Evolutionary conservation across 2,888 invertebrate genomes (phyloP).

Genomic region (Nomada goodeniana): DNA sequence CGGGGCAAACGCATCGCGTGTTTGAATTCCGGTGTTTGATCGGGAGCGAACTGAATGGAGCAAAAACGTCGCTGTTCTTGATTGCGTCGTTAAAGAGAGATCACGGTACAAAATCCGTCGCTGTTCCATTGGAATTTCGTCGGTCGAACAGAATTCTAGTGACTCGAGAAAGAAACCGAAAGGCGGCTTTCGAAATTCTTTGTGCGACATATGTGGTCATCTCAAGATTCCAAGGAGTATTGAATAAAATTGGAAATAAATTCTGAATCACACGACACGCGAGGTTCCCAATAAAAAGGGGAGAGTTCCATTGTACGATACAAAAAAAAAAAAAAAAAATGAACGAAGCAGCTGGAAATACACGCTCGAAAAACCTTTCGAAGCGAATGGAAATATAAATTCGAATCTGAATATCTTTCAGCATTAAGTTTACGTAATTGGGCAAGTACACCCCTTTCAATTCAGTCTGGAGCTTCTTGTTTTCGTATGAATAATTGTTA

Average conservation of each 20-base stretch:
- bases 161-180: not conserved
- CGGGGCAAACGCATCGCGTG: constrained; percentile 55
- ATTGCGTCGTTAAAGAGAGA: constrained; percentile 35
- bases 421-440: too few relatives aligned
- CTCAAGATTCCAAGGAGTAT: too few relatives aligned
- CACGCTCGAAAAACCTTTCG: too few relatives aligned
- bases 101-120: constrained; percentile 16
- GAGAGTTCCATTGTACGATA: too few relatives aligned
- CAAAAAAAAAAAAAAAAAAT: not conserved
- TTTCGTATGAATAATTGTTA: too few relatives aligned
- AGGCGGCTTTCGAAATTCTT: too few relatives aligned
- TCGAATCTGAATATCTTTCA: not conserved
- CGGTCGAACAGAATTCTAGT: not conserved
- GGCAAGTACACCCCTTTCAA: too few relatives aligned
- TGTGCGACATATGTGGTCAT: too few relatives aligned
- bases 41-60: constrained; percentile 16
- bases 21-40: constrained; percentile 61
- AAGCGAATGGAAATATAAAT: not conserved
- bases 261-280: too few relatives aligned
- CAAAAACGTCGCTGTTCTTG: constrained; percentile 34
- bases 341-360: not conserved
- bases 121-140: not conserved
- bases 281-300: too few relatives aligned
- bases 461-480: too few relatives aligned
- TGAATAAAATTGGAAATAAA: too few relatives aligned